Evolutionary conservation across 2,113 vertebrate genomes (phyloP), one percentile per base, ranked within the genome.

Genomic region (Toxotes chatareus): DNA sequence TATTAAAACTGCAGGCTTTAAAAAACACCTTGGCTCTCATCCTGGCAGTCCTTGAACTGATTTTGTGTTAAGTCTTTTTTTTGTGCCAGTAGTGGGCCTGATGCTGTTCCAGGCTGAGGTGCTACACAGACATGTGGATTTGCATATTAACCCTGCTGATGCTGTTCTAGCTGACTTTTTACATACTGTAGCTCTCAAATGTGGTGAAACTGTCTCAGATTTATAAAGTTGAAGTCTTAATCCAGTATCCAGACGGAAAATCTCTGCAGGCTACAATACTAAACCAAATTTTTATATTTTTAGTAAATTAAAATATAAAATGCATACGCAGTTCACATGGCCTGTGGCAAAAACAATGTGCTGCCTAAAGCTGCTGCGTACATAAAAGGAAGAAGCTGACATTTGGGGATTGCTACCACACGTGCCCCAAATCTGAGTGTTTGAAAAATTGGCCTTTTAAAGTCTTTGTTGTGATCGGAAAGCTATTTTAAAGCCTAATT

Each of bases 381-480:
- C 27, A 27, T 27, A 27, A 27, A 27, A 27, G 27, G 27, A 27
- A 27, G 27, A 27, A 27, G 27, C 27, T 27, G 27, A 27, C 27
- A 27, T 27, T 27, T 27, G 27, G 27, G 27, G 27, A 27, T 27
- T 27, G 27, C 27, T 27, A 27, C 27, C 27, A 27, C 27, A 27
- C 27, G 1, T 27, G 27, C 21, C 51, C 46, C 63, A 74, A 78
- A 79, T 86, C 68, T 63, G 1, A 40, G 5, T 12, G 42, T 65
- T 80, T 36, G 51, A 67, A 66, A 73, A 53, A 51, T 1, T 55
- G 67, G 59, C 61, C 36, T 55, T 77, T 80, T 55, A 55, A 80
- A 81, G 68, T 44, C 59, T 79, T 85, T 73, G 77, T 80, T 69
- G 51, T 46, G 56, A 73, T 74, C 6, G 0, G 36, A 79, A 78